These are phyloP conservation scores for Synanthedon andrenaeformis DNA, from an alignment of 2,888 invertebrate species.

Conservation along the genomic window DNA sequence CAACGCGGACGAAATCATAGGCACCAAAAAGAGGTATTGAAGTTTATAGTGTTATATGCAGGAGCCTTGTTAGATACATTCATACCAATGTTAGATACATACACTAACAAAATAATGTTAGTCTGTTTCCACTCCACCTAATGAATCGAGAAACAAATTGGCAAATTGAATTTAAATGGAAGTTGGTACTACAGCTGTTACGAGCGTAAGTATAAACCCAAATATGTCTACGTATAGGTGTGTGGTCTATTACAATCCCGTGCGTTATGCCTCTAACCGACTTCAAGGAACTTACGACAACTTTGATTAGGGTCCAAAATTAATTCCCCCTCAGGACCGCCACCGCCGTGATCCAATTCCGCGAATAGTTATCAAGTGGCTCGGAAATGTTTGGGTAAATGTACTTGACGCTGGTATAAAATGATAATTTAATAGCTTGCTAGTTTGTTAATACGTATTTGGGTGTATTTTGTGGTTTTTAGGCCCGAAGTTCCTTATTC, in stretches of 20 bases:
- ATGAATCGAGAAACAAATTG: no score
- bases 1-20: no score
- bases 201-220: no score
- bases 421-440: constrained; percentile 1
- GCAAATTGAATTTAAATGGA: no score
- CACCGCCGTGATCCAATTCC: constrained; percentile 30
- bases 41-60: no score
- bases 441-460: constrained; percentile 1
- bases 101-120: no score
- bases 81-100: no score
- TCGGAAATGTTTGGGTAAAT: constrained; percentile 16
- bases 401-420: constrained; percentile 2
- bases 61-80: no score
- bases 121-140: no score
- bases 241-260: not conserved
- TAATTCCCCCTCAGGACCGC: constrained; percentile 36
- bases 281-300: constrained; percentile 29
- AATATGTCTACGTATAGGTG: not conserved
- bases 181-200: no score
- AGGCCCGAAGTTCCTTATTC: not conserved
- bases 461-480: not conserved
- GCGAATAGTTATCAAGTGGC: constrained; percentile 36
- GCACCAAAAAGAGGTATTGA: no score
- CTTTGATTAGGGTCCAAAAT: constrained; percentile 52
- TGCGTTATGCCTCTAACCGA: constrained; percentile 14